Evolutionary conservation across 2,797 vertebrate genomes (phyloP).

Genomic region (Kryptopterus vitreolus): DNA sequence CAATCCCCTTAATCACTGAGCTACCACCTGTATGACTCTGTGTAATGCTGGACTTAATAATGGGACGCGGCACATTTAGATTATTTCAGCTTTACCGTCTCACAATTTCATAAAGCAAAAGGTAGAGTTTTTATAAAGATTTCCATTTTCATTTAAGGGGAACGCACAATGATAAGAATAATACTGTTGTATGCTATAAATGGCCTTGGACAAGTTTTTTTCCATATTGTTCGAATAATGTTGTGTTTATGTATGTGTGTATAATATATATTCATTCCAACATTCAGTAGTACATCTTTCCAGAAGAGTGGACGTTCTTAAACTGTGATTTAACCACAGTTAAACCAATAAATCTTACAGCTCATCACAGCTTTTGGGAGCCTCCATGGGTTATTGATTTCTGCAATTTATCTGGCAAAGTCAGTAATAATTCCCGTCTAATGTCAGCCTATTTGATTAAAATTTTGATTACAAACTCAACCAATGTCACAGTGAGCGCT

Average conservation of each 20-base stretch:
- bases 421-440: not conserved
- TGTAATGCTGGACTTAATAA: not conserved
- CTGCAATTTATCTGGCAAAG: not conserved
- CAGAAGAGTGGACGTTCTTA: too few species aligned
- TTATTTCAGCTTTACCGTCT: not conserved
- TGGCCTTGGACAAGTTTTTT: too few species aligned
- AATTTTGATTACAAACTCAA: not conserved
- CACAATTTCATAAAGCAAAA: not conserved
- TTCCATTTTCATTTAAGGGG: not conserved
- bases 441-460: not conserved
- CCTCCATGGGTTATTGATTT: not conserved
- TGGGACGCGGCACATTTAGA: not conserved
- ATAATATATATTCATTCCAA: too few species aligned
- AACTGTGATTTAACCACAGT: too few species aligned
- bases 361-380: not conserved
- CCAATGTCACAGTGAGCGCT: not conserved
- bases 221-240: too few species aligned
- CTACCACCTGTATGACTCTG: too few species aligned
- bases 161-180: too few species aligned
- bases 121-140: not conserved
- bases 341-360: not conserved
- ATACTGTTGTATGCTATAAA: too few species aligned
- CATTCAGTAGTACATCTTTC: too few species aligned
- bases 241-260: too few species aligned
- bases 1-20: too few species aligned